These are phyloP conservation scores for Delphinus delphis DNA, from an alignment of 2,113 vertebrate species.

Conservation along the genomic window DNA sequence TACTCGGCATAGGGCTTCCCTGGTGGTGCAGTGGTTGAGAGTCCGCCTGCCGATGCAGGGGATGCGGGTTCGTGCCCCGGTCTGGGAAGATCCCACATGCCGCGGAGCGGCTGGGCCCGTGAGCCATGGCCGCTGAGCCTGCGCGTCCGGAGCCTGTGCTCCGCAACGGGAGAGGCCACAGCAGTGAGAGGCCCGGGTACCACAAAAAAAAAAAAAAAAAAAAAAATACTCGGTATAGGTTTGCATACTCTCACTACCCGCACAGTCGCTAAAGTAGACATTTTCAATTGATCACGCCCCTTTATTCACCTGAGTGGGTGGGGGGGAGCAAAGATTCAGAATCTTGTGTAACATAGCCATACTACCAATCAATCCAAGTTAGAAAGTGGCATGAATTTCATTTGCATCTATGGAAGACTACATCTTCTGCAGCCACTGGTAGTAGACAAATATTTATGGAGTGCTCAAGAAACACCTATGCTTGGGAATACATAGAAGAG, in stretches of 20 bases:
- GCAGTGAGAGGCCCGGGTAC: no score
- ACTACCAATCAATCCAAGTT: accelerated
- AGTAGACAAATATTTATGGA: background rate
- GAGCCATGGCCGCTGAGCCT: no score
- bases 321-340: background rate
- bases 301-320: background rate
- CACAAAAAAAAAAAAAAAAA: no score
- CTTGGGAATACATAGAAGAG: background rate
- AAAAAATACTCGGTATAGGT: background rate
- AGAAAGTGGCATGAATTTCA: background rate
- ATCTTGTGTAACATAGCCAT: background rate
- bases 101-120: no score
- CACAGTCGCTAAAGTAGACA: background rate
- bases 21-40: no score
- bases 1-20: background rate
- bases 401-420: background rate
- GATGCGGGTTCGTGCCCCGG: no score
- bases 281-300: background rate
- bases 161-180: no score
- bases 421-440: background rate
- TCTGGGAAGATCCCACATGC: no score
- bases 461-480: background rate
- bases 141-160: no score
- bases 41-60: no score
- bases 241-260: background rate